Evolutionary conservation across 2,113 vertebrate genomes (phyloP), one percentile per base, ranked within the genome.

Genomic region (Pomatorhinus ruficollis): DNA sequence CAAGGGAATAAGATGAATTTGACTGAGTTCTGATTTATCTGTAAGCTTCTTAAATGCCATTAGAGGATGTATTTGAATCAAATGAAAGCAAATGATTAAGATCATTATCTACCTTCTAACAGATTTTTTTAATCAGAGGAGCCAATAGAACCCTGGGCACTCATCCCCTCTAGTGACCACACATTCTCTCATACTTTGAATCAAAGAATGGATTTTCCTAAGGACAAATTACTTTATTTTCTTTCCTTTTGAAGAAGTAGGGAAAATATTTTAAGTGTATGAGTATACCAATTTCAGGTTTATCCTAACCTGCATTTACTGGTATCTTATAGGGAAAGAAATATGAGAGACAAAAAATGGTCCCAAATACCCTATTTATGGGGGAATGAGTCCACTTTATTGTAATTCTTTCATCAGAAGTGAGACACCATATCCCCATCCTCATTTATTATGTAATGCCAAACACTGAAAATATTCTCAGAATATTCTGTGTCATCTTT

Each of bases 31-130:
- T 81, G 44, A 31, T 90, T 93, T 82, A 92, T 63, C 57, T 63
- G 4, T 60, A 81, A 89, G 69, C 69, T 92, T 71, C 81, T 89
- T 71, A 94, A 75, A 87, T 50, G 59, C 54, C 60, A 78, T 80
- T 74, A 94, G 35, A 86, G 30, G 37, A 83, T 47, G 59, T 33
- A 69, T 78, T 84, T 72, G 64, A 93, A 90, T 66, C 39, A 87
- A 93, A 92, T 70, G 56, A 85, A 92, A 95, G 49, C n/a, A 79
- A 80, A 64, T 57, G 4, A 88, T 90, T 86, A 91, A 85, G 42
- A 95, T 88, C 3, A 0, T 85, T 93, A 93, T 69, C 70, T 44
- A 83, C n/a, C 59, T 79, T 71, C 70, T 47, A 45, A 40, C 4
- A 1, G 44, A 72, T 68, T 83, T 89, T 91, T 69, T 68, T 45